phyloP scores from a whole-genome alignment of 2,113 vertebrate species.

The Mohoua ochrocephala region DNA sequence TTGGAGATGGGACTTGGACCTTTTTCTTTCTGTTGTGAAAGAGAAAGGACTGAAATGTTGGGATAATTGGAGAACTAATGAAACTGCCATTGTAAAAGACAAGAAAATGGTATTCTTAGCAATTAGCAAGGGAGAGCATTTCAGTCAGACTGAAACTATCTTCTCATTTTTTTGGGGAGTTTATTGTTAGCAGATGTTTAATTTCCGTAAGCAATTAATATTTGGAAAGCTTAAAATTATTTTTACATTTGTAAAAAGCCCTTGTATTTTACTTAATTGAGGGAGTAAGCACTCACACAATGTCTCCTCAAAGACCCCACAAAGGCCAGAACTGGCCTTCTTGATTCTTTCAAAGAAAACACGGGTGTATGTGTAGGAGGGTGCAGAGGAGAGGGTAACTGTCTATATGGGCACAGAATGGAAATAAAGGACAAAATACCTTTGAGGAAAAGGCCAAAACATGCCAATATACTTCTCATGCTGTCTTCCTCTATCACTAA shows the following conservation, averaged over 20 bases:
- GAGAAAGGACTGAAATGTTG: neutral
- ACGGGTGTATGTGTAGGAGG: neutral
- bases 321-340: neutral
- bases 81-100: neutral
- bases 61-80: neutral
- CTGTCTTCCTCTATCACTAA: neutral
- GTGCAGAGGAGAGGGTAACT: neutral
- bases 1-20: neutral
- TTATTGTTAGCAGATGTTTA: conserved; percentile 37
- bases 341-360: neutral
- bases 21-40: neutral
- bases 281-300: neutral
- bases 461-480: neutral
- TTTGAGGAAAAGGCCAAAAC: neutral
- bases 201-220: conserved; percentile 14
- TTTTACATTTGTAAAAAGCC: neutral
- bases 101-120: neutral
- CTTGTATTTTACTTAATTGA: neutral
- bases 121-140: conserved; percentile 10
- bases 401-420: neutral
- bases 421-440: neutral
- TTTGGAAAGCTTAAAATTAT: conserved; percentile 6
- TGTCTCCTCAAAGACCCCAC: neutral
- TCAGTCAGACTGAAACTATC: neutral
- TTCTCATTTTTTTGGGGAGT: neutral